Base-by-base conservation (phyloP, 2,113 vertebrate species). In the Phylloscopus trochiloides region DNA sequence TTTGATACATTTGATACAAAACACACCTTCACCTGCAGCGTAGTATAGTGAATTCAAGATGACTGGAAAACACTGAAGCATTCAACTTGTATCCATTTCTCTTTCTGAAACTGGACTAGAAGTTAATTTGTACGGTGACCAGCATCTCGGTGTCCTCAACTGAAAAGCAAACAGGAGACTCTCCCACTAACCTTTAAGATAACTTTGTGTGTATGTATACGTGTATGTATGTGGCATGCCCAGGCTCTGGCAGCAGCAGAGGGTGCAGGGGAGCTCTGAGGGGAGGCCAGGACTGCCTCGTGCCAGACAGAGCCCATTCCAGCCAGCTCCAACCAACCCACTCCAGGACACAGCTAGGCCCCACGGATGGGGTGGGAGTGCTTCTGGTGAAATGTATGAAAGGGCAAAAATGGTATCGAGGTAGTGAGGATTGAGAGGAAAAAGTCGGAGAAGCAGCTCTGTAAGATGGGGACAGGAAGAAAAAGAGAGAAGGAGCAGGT, bases 301-400 rank as follows among this genome's bases (percentile, higher is more conserved):
- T 52, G 28, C 47, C 47, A n/a, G 19, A 17, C 42, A 48, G 47
- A 70, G 28, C 47, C n/a, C 19, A 24, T 38, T 47, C 38, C 63
- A n/a, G 22, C 8, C 29, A 38, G 28, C 47, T 52, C 47, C 74
- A 34, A 13, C 15, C 47, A 38, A 17, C 19, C 10, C 34, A 34
- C 19, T 62, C 1, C 19, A 20, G 34, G n/a, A 54, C 63, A n/a
- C 29, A 47, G 24, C 59, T 34, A 6, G 12, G 13, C 9, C 40
- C 24, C 5, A 1, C 0, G 0, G 36, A 10, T 34, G 8, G 4
- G 9, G 1, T 7, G 9, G 18, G 12, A 67, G 20, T 0, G 0
- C 12, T 71, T 59, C 5, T 1, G 15, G 13, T 3, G 34, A 17
- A 38, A 3, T 1, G 1, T 21, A 4, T 14, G 8, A 13, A 43